Evolutionary conservation across 2,113 vertebrate genomes (phyloP), one percentile per base, ranked within the genome.

Genomic region (Odocoileus virginianus): DNA sequence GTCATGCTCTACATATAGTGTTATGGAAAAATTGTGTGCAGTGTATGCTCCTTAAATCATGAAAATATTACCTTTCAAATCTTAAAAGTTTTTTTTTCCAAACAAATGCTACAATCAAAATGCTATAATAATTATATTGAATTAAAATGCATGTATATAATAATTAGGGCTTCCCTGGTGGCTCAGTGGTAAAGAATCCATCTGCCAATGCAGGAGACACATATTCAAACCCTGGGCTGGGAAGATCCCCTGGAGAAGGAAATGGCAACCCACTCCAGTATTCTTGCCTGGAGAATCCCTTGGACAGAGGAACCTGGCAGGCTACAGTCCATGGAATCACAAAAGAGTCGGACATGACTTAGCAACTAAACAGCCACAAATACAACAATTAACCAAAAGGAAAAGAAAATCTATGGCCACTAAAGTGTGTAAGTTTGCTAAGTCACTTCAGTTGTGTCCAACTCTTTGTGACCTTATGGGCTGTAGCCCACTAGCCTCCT

Each of bases 31-130:
- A 61, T 12, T 40, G 23, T 71, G 16, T 45, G 76, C 16, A 89
- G n/a, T 79, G 71, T 27, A 61, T 78, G 21, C 13, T 84, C 30
- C 27, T 90, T 94, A 83, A 94, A 67, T 71, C n/a, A 57, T 30
- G 28, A 33, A 50, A 92, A 71, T 67, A 76, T 82, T 97, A 55
- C 27, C 27, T 64, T 21, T 95, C 45, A 94, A 33, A 36, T 64
- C 2, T 33, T 89, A 36, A 89, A 61, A 61, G 23, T 17, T n/a
- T 57, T 57, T 57, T 50, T 89, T 86, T 74, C 92, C 76, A 16
- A 88, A 33, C 15, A 95, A 95, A 91, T 8, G 6, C 57, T 5
- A 27, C 21, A 43, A 5, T 79, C 21, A 55, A 23, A 82, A 95
- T 92, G 6, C 40, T 43, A 79, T 15, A 40, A 45, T n/a, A 83